Base-by-base conservation (phyloP, 1,140 invertebrate genomes). In the Sitophilus oryzae region DNA sequence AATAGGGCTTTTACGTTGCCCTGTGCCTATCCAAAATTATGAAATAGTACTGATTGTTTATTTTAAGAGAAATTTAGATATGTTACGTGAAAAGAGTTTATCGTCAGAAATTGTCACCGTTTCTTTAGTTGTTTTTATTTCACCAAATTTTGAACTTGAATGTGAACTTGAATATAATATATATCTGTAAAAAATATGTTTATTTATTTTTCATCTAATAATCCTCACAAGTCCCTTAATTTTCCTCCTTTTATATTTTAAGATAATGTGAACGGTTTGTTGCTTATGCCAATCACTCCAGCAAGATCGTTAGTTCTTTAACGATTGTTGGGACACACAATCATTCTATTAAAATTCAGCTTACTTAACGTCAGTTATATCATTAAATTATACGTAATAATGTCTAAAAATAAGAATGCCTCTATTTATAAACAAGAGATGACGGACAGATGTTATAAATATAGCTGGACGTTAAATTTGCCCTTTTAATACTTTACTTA, bases 81-180 rank as follows among this genome's bases (percentile, higher is more conserved):
- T 16, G 6, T 38, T 38, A 14, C 36, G 11, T 6, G 14, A 14
- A 38, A 38, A n/a, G n/a, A n/a, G n/a, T n/a, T n/a, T n/a, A n/a
- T n/a, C n/a, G n/a, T n/a, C n/a, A n/a, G n/a, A n/a, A n/a, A 42
- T 42, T 42, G 40, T 42, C 15, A 19, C 15, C 40, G 19, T 1
- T 42, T 42, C 19, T n/a, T n/a, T n/a, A n/a, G n/a, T n/a, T n/a
- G n/a, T n/a, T n/a, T n/a, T 42, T 42, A 42, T 18, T 42, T 42
- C n/a, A 42, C 40, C 19, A 42, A 42, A 42, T 42, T 42, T 42
- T 42, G 4, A 42, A 42, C 18, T 19, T 42, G 10, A 42, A 20
- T 42, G 40, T 42, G 40, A 18, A 21, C n/a, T 19, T 42, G 4
- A 42, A 42, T 42, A 42, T 42, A 42, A 42, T 18, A 18, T 19